Base-by-base conservation (phyloP, 2,888 invertebrate species). In the Stegana nigrithorax region DNA sequence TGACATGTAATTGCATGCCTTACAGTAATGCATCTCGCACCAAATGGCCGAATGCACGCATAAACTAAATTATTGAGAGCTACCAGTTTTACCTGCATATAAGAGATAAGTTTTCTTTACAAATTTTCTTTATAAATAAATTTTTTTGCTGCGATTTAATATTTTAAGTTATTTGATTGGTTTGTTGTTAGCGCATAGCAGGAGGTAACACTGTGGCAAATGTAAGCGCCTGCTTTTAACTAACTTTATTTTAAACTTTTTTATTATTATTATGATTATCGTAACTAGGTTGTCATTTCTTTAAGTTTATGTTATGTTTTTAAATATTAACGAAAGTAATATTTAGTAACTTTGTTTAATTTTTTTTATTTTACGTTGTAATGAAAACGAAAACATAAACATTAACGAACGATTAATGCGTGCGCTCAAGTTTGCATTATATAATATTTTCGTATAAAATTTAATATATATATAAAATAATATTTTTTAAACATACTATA, bases 51-150 rank as follows among this genome's bases (percentile, higher is more conserved):
- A n/a, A n/a, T n/a, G n/a, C n/a, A n/a, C n/a, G n/a, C n/a, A n/a
- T n/a, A n/a, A n/a, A n/a, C n/a, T n/a, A n/a, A n/a, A n/a, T n/a
- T 27, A 39, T 10, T 21, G 39, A 69, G 71, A 78, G 83, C 83
- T 83, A 83, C 85, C 81, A 79, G 83, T 81, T 83, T 81, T 83
- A 83, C 85, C 83, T 84, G 83, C 71, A 75, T 80, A 80, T 64
- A 65, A 68, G n/a, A 59, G 62, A 73, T 78, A 80, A 66, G 70
- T 65, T 73, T 72, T 72, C 66, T 65, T 68, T 71, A n/a, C n/a
- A 39, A 8, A n/a, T n/a, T n/a, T 14, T n/a, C 68, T 66, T 64
- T 62, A 56, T 68, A 45, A 58, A 55, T 58, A 51, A 26, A 62
- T 63, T 60, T 64, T 51, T 65, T 65, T 57, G 36, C 74, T 80